Evolutionary conservation across 2,888 invertebrate species (phyloP), one percentile per base, ranked within the genome.

Genomic region (Augiades crinisus): DNA sequence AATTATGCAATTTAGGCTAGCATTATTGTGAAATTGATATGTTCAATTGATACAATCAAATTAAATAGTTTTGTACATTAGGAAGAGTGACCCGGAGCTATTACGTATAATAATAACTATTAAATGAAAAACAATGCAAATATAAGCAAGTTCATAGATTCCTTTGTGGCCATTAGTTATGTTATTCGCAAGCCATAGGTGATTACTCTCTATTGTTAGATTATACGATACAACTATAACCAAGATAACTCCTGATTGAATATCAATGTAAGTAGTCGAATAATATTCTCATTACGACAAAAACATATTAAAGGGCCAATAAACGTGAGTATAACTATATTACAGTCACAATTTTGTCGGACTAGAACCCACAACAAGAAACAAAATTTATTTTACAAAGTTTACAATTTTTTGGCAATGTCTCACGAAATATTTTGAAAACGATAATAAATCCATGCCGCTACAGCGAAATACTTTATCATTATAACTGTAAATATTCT

Each of bases 111-210:
- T 58, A 65, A 67, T 64, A 61, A 68, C 66, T 65, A 70, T 69
- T 70, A 73, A 72, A 78, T 75, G 79, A 45, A 85, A 82, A 84
- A 85, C 86, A 84, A 81, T 82, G 88, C 88, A 81, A 44, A 81
- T 76, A 79, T 67, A 88, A 88, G 88, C 88, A 74, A 83, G 64
- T 81, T 81, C 71, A 81, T 80, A 81, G 78, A 82, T 78, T 78
- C 77, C 70, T 75, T 75, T 76, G 81, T 81, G 88, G 88, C 86
- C 70, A 84, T 88, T 84, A 87, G 80, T 85, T 78, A 72, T 81
- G 88, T 89, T 89, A 89, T 87, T 88, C 54, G 88, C 88, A 89
- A 88, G 88, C 88, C 88, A 82, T 84, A 78, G 78, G 70, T 81
- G 75, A 73, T 80, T 85, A 86, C 65, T 69, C 67, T 64, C 84